Evolutionary conservation across 23 tunicate species (phyloP).

Genomic region (Halocynthia roretzi): DNA sequence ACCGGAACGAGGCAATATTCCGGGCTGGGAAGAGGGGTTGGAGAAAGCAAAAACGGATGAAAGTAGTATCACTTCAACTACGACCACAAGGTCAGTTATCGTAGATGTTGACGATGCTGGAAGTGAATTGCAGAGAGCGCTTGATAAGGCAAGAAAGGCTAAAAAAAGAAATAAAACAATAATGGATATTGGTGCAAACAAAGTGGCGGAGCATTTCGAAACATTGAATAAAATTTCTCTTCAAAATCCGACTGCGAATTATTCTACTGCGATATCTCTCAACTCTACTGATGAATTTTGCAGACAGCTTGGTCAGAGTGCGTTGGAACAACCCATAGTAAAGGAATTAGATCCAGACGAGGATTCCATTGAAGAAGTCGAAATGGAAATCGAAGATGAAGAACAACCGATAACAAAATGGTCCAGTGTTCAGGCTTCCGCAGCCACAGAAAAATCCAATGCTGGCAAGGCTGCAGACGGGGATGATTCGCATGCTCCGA

Average conservation of each 20-base stretch:
- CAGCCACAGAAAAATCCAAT: slow-evolving; percentile 45
- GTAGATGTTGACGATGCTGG: slow-evolving; percentile 76
- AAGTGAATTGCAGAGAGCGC: slow-evolving; percentile 77
- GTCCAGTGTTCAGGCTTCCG: slow-evolving; percentile 9
- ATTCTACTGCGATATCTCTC: slow-evolving; percentile 53
- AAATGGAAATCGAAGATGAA: slow-evolving; percentile 68
- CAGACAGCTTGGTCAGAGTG: slow-evolving; percentile 41
- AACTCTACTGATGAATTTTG: slow-evolving; percentile 95
- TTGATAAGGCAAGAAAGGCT: slow-evolving; percentile 73
- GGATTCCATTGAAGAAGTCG: slow-evolving; percentile 19
- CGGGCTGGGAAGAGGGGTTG: slow-evolving; percentile 51
- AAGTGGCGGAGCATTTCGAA: slow-evolving; percentile 51
- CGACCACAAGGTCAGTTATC: slow-evolving; percentile 26
- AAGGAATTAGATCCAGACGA: not conserved
- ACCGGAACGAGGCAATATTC: slow-evolving; percentile 14
- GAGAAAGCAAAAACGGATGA: slow-evolving; percentile 23
- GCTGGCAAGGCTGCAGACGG: slow-evolving; percentile 23
- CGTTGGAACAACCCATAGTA: not conserved
- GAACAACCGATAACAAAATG: slow-evolving; percentile 15
- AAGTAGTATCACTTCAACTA: slow-evolving; percentile 24
- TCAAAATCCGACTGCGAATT: slow-evolving; percentile 59
- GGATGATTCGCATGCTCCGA: slow-evolving; percentile 64
- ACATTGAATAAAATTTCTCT: slow-evolving; percentile 24
- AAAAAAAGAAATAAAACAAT: slow-evolving; percentile 37
- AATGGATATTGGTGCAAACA: slow-evolving; percentile 50